Conservation (phyloP, 2,888 invertebrate genomes). For the Nephrocerus scutellatus region DNA sequence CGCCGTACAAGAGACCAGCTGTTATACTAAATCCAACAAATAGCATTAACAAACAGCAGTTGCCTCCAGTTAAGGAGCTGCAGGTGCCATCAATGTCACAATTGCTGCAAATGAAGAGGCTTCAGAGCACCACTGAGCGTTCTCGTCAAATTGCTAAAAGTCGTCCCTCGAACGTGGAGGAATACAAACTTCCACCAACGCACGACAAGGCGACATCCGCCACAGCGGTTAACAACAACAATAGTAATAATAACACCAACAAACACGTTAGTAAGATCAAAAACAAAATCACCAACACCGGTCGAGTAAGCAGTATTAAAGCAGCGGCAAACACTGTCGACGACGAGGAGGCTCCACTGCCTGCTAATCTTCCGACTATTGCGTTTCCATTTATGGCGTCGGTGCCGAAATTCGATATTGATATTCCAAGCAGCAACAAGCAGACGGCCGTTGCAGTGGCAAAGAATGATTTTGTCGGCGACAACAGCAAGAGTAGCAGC, state of each 20-base stretch:
- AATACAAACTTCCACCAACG: constrained; percentile 26
- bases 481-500: no score
- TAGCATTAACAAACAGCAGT: constrained; percentile 13
- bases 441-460: no score
- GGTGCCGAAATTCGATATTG: constrained; percentile 42
- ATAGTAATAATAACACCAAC: constrained; percentile 10
- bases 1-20: constrained; percentile 34
- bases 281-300: constrained; percentile 23
- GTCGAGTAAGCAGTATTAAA: constrained; percentile 11
- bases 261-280: constrained; percentile 27
- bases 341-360: constrained; percentile 45
- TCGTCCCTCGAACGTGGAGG: constrained; percentile 27
- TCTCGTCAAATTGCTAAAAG: constrained; percentile 52
- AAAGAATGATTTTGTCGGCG: no score
- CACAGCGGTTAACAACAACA: no score
- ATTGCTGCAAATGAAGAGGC: constrained; percentile 54
- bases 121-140: constrained; percentile 54
- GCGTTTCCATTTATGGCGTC: constrained; percentile 41
- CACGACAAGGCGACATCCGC: constrained; percentile 3
- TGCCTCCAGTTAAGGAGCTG: constrained; percentile 45
- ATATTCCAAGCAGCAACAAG: constrained; percentile 25
- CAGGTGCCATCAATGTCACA: constrained; percentile 60
- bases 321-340: constrained; percentile 17
- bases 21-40: constrained; percentile 25
- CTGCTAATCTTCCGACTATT: constrained; percentile 51